Evolutionary conservation across 2,797 vertebrate species (phyloP).

Genomic region (Morelia viridis): DNA sequence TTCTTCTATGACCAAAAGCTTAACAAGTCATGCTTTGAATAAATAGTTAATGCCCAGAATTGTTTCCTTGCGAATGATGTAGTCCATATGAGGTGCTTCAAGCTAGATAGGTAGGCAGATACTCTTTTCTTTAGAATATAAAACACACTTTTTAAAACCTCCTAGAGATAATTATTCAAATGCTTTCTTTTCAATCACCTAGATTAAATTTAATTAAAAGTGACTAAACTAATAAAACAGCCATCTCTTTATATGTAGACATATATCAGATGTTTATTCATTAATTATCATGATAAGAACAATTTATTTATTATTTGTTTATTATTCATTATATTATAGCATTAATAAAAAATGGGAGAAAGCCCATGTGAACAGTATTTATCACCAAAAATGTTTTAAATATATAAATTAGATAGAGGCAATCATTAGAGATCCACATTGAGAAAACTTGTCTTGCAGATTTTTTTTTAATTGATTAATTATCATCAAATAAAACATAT

Average conservation of each 20-base stretch:
- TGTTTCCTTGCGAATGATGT: constrained; percentile 17
- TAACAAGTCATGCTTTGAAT: background rate
- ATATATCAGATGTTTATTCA: too few relatives aligned
- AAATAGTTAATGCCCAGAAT: background rate
- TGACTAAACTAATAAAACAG: constrained; percentile 41
- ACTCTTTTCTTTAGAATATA: background rate
- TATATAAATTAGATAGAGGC: constrained; percentile 33
- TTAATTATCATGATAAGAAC: too few relatives aligned
- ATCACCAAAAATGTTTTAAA: background rate
- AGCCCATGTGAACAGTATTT: constrained; percentile 15
- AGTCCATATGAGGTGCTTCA: background rate
- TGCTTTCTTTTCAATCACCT: constrained; percentile 20
- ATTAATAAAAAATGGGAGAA: constrained; percentile 9
- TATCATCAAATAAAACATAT: background rate
- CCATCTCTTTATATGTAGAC: too few relatives aligned
- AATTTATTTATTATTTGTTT: too few relatives aligned
- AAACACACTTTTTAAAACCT: background rate
- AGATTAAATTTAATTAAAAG: constrained; percentile 21
- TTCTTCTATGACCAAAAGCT: background rate
- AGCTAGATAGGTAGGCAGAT: background rate
- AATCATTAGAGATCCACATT: constrained; percentile 29
- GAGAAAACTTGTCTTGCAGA: constrained; percentile 30
- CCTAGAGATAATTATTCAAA: constrained; percentile 20
- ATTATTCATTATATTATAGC: background rate
- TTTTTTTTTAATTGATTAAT: constrained; percentile 48